phyloP scores from a whole-genome alignment of 1,140 invertebrate genomes.

The Ostrea denselamellosa region DNA sequence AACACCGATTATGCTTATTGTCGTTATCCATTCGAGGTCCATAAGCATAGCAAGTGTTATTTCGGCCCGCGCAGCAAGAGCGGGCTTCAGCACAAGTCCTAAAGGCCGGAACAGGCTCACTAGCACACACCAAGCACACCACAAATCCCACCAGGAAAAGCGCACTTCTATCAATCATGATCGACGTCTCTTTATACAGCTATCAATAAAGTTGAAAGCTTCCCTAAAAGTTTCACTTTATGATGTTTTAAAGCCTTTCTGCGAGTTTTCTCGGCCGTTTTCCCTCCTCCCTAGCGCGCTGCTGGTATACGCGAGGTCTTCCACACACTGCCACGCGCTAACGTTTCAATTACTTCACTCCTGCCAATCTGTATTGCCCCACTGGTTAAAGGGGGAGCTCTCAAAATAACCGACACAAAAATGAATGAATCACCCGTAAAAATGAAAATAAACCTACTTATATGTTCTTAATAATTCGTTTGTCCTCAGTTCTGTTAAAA shows the following conservation, averaged over 20 bases:
- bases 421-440: slow-evolving; percentile 20
- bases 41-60: slow-evolving; percentile 70
- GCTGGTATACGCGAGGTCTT: not conserved
- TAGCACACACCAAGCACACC: not conserved
- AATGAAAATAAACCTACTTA: not conserved
- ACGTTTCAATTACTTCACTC: not conserved
- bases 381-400: not conserved
- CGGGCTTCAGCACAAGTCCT: slow-evolving; percentile 60
- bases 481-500: slow-evolving; percentile 8
- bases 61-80: slow-evolving; percentile 69
- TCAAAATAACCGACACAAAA: slow-evolving; percentile 8
- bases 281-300: slow-evolving; percentile 1
- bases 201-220: not conserved
- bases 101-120: not conserved
- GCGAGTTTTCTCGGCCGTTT: not conserved
- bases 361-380: not conserved
- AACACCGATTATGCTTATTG: slow-evolving; percentile 63
- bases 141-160: slow-evolving; percentile 3
- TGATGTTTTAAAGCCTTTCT: not conserved
- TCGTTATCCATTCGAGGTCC: slow-evolving; percentile 65
- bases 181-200: not conserved
- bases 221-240: not conserved
- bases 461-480: slow-evolving; percentile 8
- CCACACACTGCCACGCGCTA: slow-evolving; percentile 32
- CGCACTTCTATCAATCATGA: not conserved